Evolutionary conservation across 2,888 invertebrate species (phyloP).

Genomic region (Melanostoma mellinum): DNA sequence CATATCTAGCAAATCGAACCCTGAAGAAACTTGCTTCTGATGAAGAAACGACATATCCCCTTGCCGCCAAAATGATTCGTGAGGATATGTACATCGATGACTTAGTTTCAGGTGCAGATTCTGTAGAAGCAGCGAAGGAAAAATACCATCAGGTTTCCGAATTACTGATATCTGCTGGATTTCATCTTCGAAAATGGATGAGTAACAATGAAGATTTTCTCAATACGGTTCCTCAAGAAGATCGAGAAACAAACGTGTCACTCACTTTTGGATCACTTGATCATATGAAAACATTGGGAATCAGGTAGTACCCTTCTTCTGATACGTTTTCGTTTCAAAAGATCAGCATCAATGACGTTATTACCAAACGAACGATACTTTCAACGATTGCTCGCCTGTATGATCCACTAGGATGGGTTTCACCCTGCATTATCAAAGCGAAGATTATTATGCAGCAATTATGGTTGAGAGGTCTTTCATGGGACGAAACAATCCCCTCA

Average conservation of each 20-base stretch:
- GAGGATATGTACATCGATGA: background rate
- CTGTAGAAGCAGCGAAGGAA: background rate
- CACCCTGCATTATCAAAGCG: background rate
- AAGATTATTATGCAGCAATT: background rate
- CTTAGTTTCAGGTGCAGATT: background rate
- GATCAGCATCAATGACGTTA: background rate
- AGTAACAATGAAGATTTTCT: background rate
- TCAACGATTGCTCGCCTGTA: background rate
- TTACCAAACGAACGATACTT: constrained; percentile 10
- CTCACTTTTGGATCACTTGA: background rate
- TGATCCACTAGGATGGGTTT: background rate
- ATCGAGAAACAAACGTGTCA: background rate
- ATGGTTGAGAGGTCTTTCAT: no score
- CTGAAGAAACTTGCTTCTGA: background rate
- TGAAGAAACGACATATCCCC: no score
- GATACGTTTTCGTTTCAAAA: background rate
- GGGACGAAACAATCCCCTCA: background rate
- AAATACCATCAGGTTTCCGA: no score
- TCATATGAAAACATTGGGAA: constrained; percentile 2
- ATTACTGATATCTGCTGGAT: background rate
- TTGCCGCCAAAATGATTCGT: background rate
- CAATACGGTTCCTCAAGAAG: background rate
- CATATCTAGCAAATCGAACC: background rate
- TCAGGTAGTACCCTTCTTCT: background rate
- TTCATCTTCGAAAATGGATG: constrained; percentile 7